These are phyloP conservation scores for Seira ritae DNA, from an alignment of 2,888 invertebrate species.

Conservation along the genomic window DNA sequence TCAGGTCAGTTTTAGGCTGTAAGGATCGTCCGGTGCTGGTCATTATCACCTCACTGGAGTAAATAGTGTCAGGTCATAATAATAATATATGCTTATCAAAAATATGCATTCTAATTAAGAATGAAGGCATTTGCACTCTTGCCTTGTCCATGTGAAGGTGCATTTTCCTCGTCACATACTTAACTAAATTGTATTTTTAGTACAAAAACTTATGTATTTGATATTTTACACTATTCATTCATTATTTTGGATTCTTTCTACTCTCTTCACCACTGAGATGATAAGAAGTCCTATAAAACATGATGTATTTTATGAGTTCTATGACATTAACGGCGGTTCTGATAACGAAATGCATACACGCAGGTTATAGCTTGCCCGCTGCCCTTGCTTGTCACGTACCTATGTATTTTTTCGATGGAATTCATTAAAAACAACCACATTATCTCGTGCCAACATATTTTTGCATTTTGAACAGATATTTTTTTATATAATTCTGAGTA, in stretches of 20 bases:
- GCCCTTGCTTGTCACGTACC: not conserved
- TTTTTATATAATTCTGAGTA: no score
- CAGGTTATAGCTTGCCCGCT: not conserved
- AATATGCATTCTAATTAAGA: not conserved
- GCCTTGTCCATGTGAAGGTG: not conserved
- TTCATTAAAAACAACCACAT: not conserved
- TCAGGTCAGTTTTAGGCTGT: no score
- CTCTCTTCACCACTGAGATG: not conserved
- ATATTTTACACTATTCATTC: not conserved
- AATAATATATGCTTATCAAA: not conserved
- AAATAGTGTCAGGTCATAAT: not conserved
- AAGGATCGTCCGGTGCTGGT: no score
- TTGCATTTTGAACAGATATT: not conserved
- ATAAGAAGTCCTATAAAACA: conserved; percentile 7
- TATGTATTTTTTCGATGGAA: no score
- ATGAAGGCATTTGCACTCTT: not conserved
- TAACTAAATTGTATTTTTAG: not conserved
- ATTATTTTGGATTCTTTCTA: not conserved
- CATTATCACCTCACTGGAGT: no score
- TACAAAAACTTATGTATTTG: not conserved
- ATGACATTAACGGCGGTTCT: not conserved
- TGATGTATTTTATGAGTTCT: conserved; percentile 8
- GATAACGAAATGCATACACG: conserved; percentile 8
- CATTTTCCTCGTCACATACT: not conserved
- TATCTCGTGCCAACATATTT: not conserved